phyloP scores from a whole-genome alignment of 2,888 invertebrate genomes.

The Venustoraphidia nigricollis region DNA sequence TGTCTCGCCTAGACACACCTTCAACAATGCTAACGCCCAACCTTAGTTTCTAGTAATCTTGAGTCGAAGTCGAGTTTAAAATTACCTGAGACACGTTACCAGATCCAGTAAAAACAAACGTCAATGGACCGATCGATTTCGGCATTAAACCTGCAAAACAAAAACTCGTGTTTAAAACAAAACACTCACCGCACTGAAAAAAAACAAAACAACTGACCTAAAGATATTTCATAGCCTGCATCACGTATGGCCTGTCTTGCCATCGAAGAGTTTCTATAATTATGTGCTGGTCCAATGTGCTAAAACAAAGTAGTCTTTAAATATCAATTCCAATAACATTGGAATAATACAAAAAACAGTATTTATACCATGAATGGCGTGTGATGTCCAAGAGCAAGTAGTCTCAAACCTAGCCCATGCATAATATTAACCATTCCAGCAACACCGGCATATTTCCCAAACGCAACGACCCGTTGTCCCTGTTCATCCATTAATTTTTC shows the following conservation, averaged over 20 bases:
- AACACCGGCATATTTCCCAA: conserved; percentile 96
- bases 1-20: too few species aligned
- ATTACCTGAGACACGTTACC: conserved; percentile 86
- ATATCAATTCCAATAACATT: conserved; percentile 2
- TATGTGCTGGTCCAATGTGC: conserved; percentile 97
- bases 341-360: neutral
- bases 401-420: conserved; percentile 86
- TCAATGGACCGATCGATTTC: conserved; percentile 90
- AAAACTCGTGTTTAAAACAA: conserved; percentile 1
- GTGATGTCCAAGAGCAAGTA: conserved; percentile 92
- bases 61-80: neutral
- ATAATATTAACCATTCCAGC: conserved; percentile 98
- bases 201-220: conserved; percentile 23
- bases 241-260: conserved; percentile 94
- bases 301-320: conserved; percentile 21
- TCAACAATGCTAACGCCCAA: too few species aligned
- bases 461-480: conserved; percentile 89
- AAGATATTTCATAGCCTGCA: conserved; percentile 95
- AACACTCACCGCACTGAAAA: conserved; percentile 23
- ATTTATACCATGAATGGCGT: conserved; percentile 87
- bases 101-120: conserved; percentile 95
- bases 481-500: conserved; percentile 85
- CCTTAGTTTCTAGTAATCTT: too few species aligned
- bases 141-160: conserved; percentile 64
- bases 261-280: conserved; percentile 96